These are phyloP conservation scores for Rhyacophila brunnea DNA, from an alignment of 1,140 invertebrate genomes.

Conservation along the genomic window DNA sequence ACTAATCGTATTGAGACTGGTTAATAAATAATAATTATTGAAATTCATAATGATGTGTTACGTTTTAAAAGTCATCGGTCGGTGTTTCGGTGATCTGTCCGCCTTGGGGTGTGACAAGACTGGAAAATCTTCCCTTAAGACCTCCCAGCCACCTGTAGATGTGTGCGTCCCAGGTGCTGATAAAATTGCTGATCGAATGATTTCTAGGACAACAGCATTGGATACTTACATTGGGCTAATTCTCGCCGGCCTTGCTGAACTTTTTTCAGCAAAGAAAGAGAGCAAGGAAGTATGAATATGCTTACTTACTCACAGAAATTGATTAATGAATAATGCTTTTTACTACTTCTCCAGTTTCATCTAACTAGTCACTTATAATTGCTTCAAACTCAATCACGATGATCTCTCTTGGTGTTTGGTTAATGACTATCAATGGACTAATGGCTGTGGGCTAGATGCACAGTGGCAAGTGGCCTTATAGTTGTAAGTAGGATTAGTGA, in stretches of 20 bases:
- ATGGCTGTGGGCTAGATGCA: too few species aligned
- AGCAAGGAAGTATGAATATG: neutral
- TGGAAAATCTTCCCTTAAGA: neutral
- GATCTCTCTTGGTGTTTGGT: too few species aligned
- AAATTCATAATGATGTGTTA: slow-evolving; percentile 18
- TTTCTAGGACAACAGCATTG: slow-evolving; percentile 44
- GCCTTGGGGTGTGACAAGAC: slow-evolving; percentile 36
- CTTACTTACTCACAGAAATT: too few species aligned
- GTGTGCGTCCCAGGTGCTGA: slow-evolving; percentile 41
- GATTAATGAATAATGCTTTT: too few species aligned
- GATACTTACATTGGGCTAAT: slow-evolving; percentile 49
- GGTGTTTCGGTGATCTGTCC: slow-evolving; percentile 51
- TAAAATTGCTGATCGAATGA: slow-evolving; percentile 25
- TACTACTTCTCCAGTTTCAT: too few species aligned
- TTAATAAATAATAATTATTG: too few species aligned
- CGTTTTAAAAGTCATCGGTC: slow-evolving; percentile 44
- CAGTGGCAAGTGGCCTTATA: too few species aligned
- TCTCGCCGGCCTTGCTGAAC: slow-evolving; percentile 40
- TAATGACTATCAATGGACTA: too few species aligned
- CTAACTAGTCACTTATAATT: too few species aligned
- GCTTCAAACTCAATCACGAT: too few species aligned
- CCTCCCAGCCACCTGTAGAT: slow-evolving; percentile 25
- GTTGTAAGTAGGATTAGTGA: too few species aligned
- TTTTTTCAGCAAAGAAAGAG: neutral
- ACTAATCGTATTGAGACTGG: too few species aligned